Base-by-base conservation (phyloP, 2,888 invertebrate genomes). In the Pollenia amentaria region DNA sequence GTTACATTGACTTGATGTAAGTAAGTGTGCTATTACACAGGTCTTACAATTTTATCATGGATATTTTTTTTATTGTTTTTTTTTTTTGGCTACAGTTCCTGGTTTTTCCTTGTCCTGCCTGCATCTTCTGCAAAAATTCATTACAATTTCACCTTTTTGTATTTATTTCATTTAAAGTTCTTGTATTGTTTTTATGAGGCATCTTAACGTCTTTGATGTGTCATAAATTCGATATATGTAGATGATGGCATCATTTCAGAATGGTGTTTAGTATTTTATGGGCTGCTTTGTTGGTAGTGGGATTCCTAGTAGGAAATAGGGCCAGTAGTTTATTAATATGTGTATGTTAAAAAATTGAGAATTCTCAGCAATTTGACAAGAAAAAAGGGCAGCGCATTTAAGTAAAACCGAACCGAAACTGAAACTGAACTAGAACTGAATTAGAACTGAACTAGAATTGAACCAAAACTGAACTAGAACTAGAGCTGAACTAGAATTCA, bases 161-260 rank as follows among this genome's bases (percentile, higher is more conserved):
- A 75, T 82, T 82, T 81, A 81, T 84, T 82, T 77, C 77, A 84
- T 73, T 81, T 73, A 42, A 62, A 84, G 77, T 62, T 78, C 42
- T 76, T 44, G 38, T 72, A 73, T 80, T 75, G 75, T 70, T 76
- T 82, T 76, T 76, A 75, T 75, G 44, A 55, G 42, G 70, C 79
- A 83, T 86, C 86, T 86, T 83, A 83, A 84, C 48, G 55, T 72
- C 85, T 88, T 89, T 89, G 88, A 88, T 89, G 89, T 89, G 89
- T 89, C 89, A 88, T 89, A 89, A 89, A 89, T 88, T 89, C 85
- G 87, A 88, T 88, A 85, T 87, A 77, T 38, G 16, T 21, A 16
- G 14, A 70, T 64, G 75, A 76, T 86, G 81, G 87, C 60, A 80
- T 62, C 82, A 87, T 75, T 73, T 67, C 72, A 78, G 72, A 82